phyloP scores from a whole-genome alignment of 2,888 invertebrate species.

The Phymatocera aterrima region DNA sequence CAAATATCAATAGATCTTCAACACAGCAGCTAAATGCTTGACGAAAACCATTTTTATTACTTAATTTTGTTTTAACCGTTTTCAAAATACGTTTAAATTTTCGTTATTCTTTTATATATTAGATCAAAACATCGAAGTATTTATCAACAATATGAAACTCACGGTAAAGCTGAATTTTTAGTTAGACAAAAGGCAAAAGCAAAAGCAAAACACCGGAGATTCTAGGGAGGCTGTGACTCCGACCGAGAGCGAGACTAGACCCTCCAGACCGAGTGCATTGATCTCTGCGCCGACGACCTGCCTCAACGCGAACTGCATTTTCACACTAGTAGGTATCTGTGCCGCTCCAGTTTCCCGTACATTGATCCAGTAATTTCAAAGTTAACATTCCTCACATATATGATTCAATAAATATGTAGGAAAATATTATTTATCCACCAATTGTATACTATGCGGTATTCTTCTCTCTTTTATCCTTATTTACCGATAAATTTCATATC shows the following conservation, averaged over 20 bases:
- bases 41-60: not conserved
- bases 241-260: conserved; percentile 31
- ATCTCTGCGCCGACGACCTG: conserved; percentile 66
- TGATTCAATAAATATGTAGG: not conserved
- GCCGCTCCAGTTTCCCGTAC: not conserved
- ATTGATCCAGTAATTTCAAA: conserved; percentile 1
- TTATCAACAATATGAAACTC: not conserved
- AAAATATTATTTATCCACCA: not conserved
- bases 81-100: not conserved
- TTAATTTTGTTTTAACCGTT: not conserved
- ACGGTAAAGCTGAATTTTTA: not conserved
- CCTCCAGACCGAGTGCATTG: conserved; percentile 59
- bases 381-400: not conserved
- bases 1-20: not conserved
- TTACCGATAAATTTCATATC: not conserved
- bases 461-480: not conserved
- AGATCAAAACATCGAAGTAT: not conserved
- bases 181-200: not conserved
- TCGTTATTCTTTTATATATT: too few relatives aligned
- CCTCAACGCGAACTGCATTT: conserved; percentile 68
- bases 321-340: conserved; percentile 45
- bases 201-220: conserved; percentile 30
- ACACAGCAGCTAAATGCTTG: not conserved
- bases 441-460: not conserved
- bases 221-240: conserved; percentile 39